Conservation (phyloP, 2,888 invertebrate genomes). For the Drosophila multiciliata region DNA sequence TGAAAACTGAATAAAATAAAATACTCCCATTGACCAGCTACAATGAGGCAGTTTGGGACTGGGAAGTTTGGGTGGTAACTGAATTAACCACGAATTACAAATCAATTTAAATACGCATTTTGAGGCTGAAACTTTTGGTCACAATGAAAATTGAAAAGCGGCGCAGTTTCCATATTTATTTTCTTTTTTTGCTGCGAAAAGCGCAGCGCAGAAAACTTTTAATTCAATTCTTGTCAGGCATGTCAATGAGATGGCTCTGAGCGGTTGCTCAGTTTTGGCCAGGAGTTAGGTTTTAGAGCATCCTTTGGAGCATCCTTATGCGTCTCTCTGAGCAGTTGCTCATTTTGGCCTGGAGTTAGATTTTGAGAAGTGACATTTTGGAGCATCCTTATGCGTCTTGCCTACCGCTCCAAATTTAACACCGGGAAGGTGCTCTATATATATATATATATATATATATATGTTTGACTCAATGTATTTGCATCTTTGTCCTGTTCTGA, state of each 20-base stretch:
- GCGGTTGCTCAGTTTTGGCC: background rate
- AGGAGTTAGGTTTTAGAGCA: background rate
- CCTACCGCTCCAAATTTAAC: constrained; percentile 49
- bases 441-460: background rate
- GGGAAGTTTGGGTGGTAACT: constrained; percentile 15
- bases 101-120: constrained; percentile 73
- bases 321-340: background rate
- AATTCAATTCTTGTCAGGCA: constrained; percentile 77
- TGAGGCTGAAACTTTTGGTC: constrained; percentile 37
- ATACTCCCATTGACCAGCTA: constrained; percentile 34
- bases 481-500: constrained; percentile 42
- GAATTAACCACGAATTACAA: constrained; percentile 77
- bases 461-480: constrained; percentile 8
- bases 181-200: constrained; percentile 9
- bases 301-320: background rate
- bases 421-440: constrained; percentile 39
- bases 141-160: constrained; percentile 48
- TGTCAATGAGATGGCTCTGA: constrained; percentile 65
- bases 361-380: background rate
- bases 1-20: constrained; percentile 60
- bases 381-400: background rate
- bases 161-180: constrained; percentile 38
- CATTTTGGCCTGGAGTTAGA: background rate
- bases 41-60: background rate
- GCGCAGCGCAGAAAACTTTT: constrained; percentile 63